Evolutionary conservation across 2,113 vertebrate species (phyloP).

Genomic region (Lynx canadensis): DNA sequence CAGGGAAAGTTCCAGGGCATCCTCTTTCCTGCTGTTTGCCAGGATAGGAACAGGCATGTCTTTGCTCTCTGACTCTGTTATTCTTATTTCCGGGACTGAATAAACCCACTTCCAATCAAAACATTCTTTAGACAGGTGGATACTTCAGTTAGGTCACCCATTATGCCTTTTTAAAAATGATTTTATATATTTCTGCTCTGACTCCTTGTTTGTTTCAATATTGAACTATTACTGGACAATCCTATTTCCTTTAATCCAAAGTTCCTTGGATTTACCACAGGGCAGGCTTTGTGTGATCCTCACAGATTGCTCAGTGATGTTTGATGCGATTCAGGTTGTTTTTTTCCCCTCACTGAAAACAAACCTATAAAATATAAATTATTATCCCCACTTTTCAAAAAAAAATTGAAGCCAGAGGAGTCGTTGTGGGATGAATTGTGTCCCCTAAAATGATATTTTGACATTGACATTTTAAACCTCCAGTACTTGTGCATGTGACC

Average conservation of each 20-base stretch:
- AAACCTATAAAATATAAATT: neutral
- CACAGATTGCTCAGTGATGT: neutral
- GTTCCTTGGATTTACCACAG: neutral
- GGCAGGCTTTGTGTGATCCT: neutral
- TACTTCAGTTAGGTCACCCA: neutral
- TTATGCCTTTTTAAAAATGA: neutral
- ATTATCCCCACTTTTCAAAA: neutral
- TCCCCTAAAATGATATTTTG: neutral
- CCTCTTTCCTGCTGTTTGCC: neutral
- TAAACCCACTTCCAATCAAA: neutral
- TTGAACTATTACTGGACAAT: neutral
- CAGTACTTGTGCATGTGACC: neutral
- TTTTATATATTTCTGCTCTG: neutral
- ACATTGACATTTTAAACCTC: neutral
- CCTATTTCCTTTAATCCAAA: neutral
- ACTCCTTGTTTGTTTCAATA: neutral
- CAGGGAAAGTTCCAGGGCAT: neutral
- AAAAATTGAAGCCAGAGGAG: neutral
- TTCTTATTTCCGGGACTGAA: neutral
- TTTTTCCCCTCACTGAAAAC: neutral
- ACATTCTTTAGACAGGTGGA: neutral
- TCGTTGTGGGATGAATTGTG: neutral
- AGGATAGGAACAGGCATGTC: neutral
- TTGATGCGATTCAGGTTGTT: neutral
- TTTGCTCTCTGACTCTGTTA: neutral